Evolutionary conservation across 2,113 vertebrate species (phyloP).

Genomic region (Verasper variegatus): DNA sequence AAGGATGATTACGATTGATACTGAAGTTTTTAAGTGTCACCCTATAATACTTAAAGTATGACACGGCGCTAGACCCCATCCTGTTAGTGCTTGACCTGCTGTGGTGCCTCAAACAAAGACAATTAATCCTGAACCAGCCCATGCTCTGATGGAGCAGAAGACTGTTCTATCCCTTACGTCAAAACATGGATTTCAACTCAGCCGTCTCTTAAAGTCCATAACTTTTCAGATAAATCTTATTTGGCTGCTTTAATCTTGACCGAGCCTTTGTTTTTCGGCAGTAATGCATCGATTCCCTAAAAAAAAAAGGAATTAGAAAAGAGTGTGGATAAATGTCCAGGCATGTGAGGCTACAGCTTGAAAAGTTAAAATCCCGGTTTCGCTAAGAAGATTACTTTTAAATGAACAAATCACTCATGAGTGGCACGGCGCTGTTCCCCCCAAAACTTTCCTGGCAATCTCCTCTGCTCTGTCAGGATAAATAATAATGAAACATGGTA

Average conservation of each 20-base stretch:
- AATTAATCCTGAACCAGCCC: conserved; percentile 13
- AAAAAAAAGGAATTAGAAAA: conserved; percentile 1
- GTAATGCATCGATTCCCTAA: no score
- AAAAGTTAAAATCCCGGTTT: conserved; percentile 47
- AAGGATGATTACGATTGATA: conserved; percentile 34
- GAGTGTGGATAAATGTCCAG: background rate
- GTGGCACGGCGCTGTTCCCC: conserved; percentile 48
- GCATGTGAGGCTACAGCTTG: conserved; percentile 24
- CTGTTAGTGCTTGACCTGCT: conserved; percentile 29
- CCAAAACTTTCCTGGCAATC: conserved; percentile 60
- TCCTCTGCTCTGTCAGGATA: conserved; percentile 55
- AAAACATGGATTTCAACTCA: no score
- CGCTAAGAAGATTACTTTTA: conserved; percentile 59
- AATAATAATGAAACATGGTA: conserved; percentile 61
- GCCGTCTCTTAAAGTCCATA: no score
- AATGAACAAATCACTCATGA: conserved; percentile 62
- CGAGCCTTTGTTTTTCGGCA: no score
- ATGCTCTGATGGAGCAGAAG: background rate
- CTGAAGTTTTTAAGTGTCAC: conserved; percentile 19
- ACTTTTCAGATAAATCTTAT: background rate
- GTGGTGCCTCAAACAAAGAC: conserved; percentile 8
- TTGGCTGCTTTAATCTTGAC: conserved; percentile 3
- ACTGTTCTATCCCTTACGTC: background rate
- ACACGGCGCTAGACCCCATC: conserved; percentile 1
- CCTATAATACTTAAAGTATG: conserved; percentile 14